These are phyloP conservation scores for Zenarchopterus dispar DNA, from an alignment of 2,797 vertebrate species.

Conservation along the genomic window DNA sequence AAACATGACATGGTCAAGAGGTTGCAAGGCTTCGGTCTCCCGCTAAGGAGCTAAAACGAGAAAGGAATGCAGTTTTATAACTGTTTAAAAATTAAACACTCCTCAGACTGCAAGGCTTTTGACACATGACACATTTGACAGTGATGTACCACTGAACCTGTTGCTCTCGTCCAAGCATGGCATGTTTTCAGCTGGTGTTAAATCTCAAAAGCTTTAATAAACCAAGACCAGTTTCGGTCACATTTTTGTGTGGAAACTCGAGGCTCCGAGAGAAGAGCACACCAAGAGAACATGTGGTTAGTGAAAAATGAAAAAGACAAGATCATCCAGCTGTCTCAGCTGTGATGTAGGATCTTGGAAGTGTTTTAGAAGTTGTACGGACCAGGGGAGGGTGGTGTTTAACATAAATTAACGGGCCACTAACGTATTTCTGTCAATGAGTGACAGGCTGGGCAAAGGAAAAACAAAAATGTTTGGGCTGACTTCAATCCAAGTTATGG, in stretches of 20 bases:
- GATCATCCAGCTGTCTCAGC: slow-evolving; percentile 19
- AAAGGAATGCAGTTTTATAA: slow-evolving; percentile 44
- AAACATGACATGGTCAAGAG: slow-evolving; percentile 50
- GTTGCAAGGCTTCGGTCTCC: slow-evolving; percentile 12
- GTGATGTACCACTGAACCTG: no score
- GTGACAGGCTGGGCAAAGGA: slow-evolving; percentile 22
- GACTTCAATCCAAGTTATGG: slow-evolving; percentile 5
- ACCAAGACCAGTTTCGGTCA: no score
- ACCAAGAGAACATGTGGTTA: slow-evolving; percentile 6
- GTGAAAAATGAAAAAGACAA: slow-evolving; percentile 13
- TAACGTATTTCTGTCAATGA: slow-evolving; percentile 54
- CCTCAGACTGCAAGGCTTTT: neutral
- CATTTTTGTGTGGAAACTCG: no score
- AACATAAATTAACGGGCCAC: slow-evolving; percentile 13
- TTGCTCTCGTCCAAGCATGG: no score
- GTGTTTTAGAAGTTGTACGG: slow-evolving; percentile 46
- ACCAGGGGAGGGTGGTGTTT: slow-evolving; percentile 49
- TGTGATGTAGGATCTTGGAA: neutral
- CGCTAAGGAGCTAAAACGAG: slow-evolving; percentile 36
- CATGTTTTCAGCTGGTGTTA: no score
- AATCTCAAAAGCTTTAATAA: no score
- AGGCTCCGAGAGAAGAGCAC: neutral
- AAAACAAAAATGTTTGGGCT: slow-evolving; percentile 5
- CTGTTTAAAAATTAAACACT: neutral
- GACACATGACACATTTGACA: neutral